phyloP scores from a whole-genome alignment of 2,113 vertebrate species.

The Xenotilapia flavipinnis region DNA sequence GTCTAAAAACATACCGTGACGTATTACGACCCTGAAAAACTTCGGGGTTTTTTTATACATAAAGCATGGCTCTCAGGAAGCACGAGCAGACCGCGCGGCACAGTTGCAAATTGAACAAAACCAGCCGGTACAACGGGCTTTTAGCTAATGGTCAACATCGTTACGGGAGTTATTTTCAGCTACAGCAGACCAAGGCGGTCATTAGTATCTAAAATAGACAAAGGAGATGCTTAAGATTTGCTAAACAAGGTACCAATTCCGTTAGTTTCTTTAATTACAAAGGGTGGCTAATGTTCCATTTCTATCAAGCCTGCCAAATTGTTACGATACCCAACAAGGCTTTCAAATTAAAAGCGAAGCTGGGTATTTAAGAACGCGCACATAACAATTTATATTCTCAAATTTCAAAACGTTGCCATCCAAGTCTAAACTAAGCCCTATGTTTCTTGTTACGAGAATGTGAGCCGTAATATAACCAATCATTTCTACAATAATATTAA shows the following conservation, averaged over 20 bases:
- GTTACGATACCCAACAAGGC: rapidly evolving
- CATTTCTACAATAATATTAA: background rate
- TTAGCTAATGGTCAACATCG: background rate
- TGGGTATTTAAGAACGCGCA: background rate
- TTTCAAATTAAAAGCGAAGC: constrained; percentile 26
- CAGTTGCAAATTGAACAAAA: background rate
- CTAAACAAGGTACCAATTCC: rapidly evolving
- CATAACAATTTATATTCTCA: rapidly evolving
- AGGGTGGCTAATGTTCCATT: background rate
- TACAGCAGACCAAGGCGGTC: background rate
- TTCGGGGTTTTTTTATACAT: rapidly evolving
- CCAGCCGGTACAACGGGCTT: background rate
- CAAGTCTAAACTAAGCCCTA: background rate
- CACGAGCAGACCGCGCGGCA: background rate
- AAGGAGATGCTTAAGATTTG: rapidly evolving
- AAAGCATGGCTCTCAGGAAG: background rate
- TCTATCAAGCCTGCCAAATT: background rate
- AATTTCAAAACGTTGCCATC: rapidly evolving
- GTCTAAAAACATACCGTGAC: background rate
- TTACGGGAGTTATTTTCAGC: rapidly evolving
- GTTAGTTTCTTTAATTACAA: background rate
- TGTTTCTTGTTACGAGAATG: background rate
- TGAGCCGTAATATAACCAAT: background rate
- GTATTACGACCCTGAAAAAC: background rate
- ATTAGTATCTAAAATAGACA: rapidly evolving